phyloP scores from a whole-genome alignment of 2,888 invertebrate species.

The Phaedon cochleariae region DNA sequence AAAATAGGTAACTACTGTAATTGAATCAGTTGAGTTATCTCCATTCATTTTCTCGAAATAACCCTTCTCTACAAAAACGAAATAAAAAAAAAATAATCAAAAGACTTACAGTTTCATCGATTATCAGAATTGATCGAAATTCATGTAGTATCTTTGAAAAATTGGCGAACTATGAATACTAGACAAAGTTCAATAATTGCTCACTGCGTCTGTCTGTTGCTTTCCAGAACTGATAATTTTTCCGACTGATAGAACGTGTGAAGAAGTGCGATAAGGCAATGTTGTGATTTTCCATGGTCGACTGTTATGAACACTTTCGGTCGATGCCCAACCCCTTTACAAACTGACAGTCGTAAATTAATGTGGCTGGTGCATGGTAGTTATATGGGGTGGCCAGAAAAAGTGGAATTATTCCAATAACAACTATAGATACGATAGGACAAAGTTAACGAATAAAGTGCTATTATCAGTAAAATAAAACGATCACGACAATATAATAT shows the following conservation, averaged over 20 bases:
- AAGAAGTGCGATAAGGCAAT: conserved; percentile 15
- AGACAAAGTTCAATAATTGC: background rate
- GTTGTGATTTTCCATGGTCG: conserved; percentile 23
- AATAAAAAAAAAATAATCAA: background rate
- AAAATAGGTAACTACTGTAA: too few species aligned
- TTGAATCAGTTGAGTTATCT: too few species aligned
- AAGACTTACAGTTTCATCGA: too few species aligned
- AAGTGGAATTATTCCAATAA: background rate
- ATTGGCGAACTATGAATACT: background rate
- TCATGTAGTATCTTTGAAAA: too few species aligned
- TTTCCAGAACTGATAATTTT: conserved; percentile 13
- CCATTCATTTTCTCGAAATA: too few species aligned
- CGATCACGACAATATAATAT: too few species aligned
- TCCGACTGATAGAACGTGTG: background rate
- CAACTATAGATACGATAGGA: too few species aligned
- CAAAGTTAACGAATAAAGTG: too few species aligned
- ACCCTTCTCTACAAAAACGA: too few species aligned
- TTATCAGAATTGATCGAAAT: background rate
- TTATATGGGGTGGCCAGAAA: background rate
- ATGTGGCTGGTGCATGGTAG: background rate
- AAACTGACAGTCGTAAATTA: background rate
- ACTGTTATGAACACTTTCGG: conserved; percentile 18
- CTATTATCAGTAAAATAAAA: too few species aligned
- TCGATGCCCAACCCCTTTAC: background rate
- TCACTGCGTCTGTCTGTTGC: background rate